Percentiles rank a stretch among this genome's conserved stretches.
Evolutionary conservation across 2,113 vertebrate species (phyloP).

Genomic region (Bambusicola thoracicus): DNA sequence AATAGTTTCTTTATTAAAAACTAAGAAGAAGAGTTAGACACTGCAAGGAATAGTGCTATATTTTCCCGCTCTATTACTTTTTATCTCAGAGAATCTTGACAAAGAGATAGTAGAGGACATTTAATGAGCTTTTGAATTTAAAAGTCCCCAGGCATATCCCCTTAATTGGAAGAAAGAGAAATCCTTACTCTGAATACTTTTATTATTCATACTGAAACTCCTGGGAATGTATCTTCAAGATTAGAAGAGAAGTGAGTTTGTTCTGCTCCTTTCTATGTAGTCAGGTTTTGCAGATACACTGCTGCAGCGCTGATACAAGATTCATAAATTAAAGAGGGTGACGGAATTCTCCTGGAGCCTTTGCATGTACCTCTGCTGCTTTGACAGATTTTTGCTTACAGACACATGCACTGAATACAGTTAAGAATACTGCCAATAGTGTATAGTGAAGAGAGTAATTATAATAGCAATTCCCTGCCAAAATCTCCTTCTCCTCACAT

Average conservation of each 20-base stretch:
- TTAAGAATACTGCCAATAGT: background rate
- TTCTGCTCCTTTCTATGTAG: background rate
- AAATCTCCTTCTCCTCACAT: background rate
- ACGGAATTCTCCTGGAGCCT: background rate
- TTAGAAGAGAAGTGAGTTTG: background rate
- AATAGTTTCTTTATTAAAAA: background rate
- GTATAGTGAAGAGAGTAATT: background rate
- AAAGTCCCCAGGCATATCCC: background rate
- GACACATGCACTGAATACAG: background rate
- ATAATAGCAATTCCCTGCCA: background rate
- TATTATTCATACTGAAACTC: constrained; percentile 10
- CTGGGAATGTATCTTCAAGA: background rate
- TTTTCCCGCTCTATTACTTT: background rate
- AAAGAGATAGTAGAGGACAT: background rate
- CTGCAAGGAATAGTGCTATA: background rate
- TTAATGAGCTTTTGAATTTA: constrained; percentile 44
- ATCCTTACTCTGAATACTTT: background rate
- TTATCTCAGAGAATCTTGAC: constrained; percentile 17
- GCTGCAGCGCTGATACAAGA: background rate
- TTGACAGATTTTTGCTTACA: background rate
- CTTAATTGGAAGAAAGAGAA: constrained; percentile 36
- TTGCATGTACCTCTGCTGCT: accelerated
- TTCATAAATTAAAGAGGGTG: background rate
- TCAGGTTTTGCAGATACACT: background rate
- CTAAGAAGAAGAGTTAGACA: background rate